phyloP scores from a whole-genome alignment of 2,888 invertebrate genomes.

The Vannuccia rotundouncinata region DNA sequence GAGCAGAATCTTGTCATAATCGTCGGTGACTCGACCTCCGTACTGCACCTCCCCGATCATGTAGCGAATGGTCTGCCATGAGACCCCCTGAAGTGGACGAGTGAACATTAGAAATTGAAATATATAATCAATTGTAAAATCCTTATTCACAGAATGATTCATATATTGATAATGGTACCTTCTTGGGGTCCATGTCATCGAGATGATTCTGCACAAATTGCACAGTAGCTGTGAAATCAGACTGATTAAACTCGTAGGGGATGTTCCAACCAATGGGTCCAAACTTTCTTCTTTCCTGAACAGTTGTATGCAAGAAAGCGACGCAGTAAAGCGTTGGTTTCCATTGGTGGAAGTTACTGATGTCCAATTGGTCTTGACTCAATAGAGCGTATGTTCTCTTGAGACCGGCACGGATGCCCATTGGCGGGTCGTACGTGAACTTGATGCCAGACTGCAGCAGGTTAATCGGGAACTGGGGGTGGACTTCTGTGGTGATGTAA shows the following conservation, averaged over 20 bases:
- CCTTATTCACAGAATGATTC: too few species aligned
- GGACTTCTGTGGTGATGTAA: conserved; percentile 91
- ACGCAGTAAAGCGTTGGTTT: conserved; percentile 84
- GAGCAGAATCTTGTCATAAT: conserved; percentile 84
- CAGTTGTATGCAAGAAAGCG: conserved; percentile 86
- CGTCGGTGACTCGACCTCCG: conserved; percentile 88
- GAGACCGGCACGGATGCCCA: conserved; percentile 84
- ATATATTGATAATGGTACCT: too few species aligned
- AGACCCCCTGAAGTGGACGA: conserved; percentile 66
- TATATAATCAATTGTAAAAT: conserved; percentile 10
- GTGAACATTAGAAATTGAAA: conserved; percentile 11
- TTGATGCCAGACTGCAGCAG: conserved; percentile 82
- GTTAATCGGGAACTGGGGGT: conserved; percentile 83
- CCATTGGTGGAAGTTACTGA: conserved; percentile 77
- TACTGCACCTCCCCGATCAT: conserved; percentile 84
- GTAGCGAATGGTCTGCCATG: conserved; percentile 92
- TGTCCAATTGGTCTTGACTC: conserved; percentile 76
- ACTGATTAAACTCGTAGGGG: conserved; percentile 92
- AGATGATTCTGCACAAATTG: conserved; percentile 71
- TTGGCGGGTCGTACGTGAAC: conserved; percentile 93
- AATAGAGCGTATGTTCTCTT: conserved; percentile 84
- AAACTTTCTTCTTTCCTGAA: conserved; percentile 88
- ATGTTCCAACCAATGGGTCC: conserved; percentile 94
- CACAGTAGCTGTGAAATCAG: conserved; percentile 87
- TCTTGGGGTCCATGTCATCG: conserved; percentile 42